Base-by-base conservation (phyloP, 2,888 invertebrate genomes). In the Platycnemis pennipes region DNA sequence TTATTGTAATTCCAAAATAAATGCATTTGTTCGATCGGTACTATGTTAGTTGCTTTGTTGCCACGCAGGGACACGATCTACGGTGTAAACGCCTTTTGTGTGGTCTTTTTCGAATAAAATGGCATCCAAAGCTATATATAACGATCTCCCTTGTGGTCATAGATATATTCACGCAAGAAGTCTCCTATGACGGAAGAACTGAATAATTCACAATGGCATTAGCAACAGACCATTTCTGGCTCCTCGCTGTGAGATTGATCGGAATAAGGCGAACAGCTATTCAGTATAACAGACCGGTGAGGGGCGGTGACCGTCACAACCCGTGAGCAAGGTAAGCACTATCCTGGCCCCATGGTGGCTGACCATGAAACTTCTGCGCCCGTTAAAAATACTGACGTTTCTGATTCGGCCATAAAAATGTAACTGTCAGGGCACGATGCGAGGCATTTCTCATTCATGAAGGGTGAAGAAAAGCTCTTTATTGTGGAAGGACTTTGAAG, bases 331-430 rank as follows among this genome's bases (percentile, higher is more conserved):
- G 77, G 77, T 13, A 37, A 37, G 37, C 77, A 13, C 11, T 77
- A 37, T 77, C 77, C 77, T 11, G 37, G 77, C 37, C 13, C 26
- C 63, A 8, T 22, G 19, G n/a, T 63, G n/a, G 77, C 77, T 77
- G 77, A 77, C 77, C 77, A 77, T 77, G 77, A 77, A 77, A 77
- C 37, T 22, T 77, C 77, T 16, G 13, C 2, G 77, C 13, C 77
- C 77, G 77, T 77, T 77, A 77, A 77, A 77, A 11, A 37, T 31
- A 13, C 11, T 37, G 77, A 77, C 37, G 63, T 22, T n/a, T 31
- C 63, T 63, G 77, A 37, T 37, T 63, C 37, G 37, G 37, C 77
- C 77, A 77, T 77, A 77, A 77, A 63, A 77, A 77, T n/a, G 77
- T 77, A 77, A 77, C 77, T 77, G 77, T 77, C 77, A 77, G 77